Conservation (phyloP, 53 echinoderm and acorn worm genomes). For the Pentamera pediparva region DNA sequence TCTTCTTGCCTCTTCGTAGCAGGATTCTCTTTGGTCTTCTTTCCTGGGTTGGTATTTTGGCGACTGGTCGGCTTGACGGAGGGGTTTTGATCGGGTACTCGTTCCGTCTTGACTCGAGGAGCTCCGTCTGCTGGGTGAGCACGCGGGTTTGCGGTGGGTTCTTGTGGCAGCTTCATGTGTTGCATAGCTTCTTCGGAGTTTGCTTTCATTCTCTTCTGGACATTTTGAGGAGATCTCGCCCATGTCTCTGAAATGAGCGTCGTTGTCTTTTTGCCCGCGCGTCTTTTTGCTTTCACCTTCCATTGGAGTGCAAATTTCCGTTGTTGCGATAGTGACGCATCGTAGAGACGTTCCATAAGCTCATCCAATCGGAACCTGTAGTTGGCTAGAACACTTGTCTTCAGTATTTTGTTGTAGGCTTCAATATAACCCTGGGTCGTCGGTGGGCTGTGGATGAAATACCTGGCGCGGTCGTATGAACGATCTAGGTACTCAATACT, state of each 20-base stretch:
- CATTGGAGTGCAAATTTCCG: constrained; percentile 4
- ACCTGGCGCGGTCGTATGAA: background rate
- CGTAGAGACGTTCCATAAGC: background rate
- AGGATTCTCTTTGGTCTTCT: no score
- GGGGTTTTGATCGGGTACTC: no score
- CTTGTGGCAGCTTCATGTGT: background rate
- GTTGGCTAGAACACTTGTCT: background rate
- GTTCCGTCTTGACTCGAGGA: no score
- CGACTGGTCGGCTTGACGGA: no score
- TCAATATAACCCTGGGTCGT: constrained; percentile 11
- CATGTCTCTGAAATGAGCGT: background rate
- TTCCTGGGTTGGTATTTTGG: no score
- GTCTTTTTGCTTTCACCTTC: background rate
- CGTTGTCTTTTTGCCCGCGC: background rate
- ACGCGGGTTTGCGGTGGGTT: background rate
- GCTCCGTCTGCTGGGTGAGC: background rate
- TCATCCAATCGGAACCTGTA: constrained; percentile 1
- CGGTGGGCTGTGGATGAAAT: background rate
- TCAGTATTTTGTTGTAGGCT: constrained; percentile 9
- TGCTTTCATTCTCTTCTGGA: background rate
- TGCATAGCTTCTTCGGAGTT: background rate
- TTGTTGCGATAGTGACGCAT: background rate
- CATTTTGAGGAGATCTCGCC: background rate
- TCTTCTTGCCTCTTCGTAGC: no score
- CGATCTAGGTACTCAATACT: background rate